Base-by-base conservation (phyloP, 2,113 vertebrate species). In the Leptosomus discolor region DNA sequence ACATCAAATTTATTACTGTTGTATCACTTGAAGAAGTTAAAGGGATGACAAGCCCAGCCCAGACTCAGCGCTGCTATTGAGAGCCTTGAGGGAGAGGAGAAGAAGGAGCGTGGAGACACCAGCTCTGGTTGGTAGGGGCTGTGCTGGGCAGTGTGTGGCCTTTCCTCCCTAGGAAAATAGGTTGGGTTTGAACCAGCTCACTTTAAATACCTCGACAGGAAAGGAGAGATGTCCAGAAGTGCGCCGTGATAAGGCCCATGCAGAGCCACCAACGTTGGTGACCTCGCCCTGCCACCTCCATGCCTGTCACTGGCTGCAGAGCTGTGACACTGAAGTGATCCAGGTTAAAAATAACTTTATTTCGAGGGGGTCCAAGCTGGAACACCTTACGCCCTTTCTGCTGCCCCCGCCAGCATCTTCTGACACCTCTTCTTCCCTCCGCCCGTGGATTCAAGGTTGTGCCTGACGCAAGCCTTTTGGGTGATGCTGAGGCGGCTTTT, bases 371-470 rank as follows among this genome's bases (percentile, higher is more conserved):
- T 22, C 45, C 20, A 20, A 61, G 51, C 34, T 65, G 36, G 43
- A 90, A 41, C 16, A 48, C 24, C 32, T 71, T 30, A 5, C 3
- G 17, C 10, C 11, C 5, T 0, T 67, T 90, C 37, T 45, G 34
- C 67, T 57, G 8, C 56, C 22, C 9, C 11, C 50, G 46, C 29
- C 48, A 41, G 9, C 7, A 2, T n/a, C 50, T 90, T 64, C 37
- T 23, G n/a, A 30, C 8, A 8, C 5, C 24, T 53, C 13, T 68
- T 71, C 39, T 54, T 89, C 46, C 57, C 16, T 67, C 23, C 4
- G 1, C 29, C 4, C 1, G 1, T 41, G 58, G n/a, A 30, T 54
- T 68, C 2, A 3, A 54, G 63, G n/a, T 45, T 50, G n/a, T 75
- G 20, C 9, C 50, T 64, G 34, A 22, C 0, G 1, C 32, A 12